Base-by-base conservation (phyloP, 35 echinoderm and acorn worm species). In the Acanthaster planci region DNA sequence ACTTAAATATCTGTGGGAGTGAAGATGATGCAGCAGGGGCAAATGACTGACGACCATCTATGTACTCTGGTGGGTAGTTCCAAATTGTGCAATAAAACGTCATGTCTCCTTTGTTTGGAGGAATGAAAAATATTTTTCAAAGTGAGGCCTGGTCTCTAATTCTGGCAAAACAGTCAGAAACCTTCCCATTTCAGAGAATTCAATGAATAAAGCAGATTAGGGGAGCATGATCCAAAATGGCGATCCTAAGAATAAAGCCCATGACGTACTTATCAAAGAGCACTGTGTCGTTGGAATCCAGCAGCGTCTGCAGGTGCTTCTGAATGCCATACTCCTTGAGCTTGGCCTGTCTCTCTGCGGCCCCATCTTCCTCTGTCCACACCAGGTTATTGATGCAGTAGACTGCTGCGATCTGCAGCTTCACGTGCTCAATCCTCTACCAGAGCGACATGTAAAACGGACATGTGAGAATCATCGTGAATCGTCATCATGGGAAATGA, bases 351-450 rank as follows among this genome's bases (percentile, higher is more conserved):
- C 95, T 98, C 39, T 94, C 88, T 56, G 56, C 42, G 1, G 95
- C 95, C 8, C 95, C 95, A 35, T 98, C 95, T 57, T 98, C 95
- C 38, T 98, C 92, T 59, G 93, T 98, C 95, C 95, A 98, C 0
- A 98, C 95, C 75, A 98, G 68, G 55, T 98, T 98, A 39, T 90
- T 94, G 81, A 98, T 98, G 82, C 95, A 98, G 77, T 94, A 94
- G 1, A 93, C 92, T 51, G 95, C 90, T 0, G 95, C 95, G 14
- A 93, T 87, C 82, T 98, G 91, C 2, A 98, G 85, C 72, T 90
- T 93, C 51, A 93, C 92, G 89, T 98, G 93, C 44, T 90, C 95
- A 85, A 91, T 89, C 59, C 92, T 91, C 95, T 98, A 85, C 32
- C 60, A 64, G 10, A 75, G n/a, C n/a, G 6, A 77, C 3, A 52